These are phyloP conservation scores for Aphyosemion australe DNA, from an alignment of 2,113 vertebrate genomes.

Conservation along the genomic window DNA sequence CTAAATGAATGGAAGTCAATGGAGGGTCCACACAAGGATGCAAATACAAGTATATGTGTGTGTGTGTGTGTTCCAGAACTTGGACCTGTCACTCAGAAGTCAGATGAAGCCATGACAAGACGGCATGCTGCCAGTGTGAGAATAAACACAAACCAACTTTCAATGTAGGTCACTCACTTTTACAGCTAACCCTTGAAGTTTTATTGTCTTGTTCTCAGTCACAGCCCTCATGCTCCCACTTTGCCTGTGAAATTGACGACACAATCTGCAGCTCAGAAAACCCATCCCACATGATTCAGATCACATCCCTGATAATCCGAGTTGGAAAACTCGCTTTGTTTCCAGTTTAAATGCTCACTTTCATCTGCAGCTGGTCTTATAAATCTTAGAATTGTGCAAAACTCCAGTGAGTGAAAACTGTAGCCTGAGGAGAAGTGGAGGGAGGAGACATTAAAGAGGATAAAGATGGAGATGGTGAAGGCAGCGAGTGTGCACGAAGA, in stretches of 20 bases:
- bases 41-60: neutral
- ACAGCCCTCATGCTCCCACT: constrained; percentile 4
- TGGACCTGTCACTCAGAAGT: constrained; percentile 22
- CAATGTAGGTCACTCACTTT: constrained; percentile 26
- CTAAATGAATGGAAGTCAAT: no score
- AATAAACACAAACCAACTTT: constrained; percentile 19
- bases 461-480: constrained; percentile 17
- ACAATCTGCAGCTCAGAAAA: neutral
- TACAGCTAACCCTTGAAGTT: constrained; percentile 16
- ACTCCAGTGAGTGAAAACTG: constrained; percentile 17
- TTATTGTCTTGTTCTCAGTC: constrained; percentile 7
- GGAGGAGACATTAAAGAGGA: constrained; percentile 24
- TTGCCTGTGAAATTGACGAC: constrained; percentile 4
- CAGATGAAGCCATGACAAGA: constrained; percentile 36
- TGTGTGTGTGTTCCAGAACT: constrained; percentile 5
- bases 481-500: constrained; percentile 14
- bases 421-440: constrained; percentile 12
- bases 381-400: constrained; percentile 7
- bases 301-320: neutral
- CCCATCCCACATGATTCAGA: neutral
- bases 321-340: neutral
- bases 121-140: constrained; percentile 28
- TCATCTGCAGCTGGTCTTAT: neutral
- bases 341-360: neutral
- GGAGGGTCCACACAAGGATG: no score